Base-by-base conservation (phyloP, 2,113 vertebrate species). In the Oxyura jamaicensis region DNA sequence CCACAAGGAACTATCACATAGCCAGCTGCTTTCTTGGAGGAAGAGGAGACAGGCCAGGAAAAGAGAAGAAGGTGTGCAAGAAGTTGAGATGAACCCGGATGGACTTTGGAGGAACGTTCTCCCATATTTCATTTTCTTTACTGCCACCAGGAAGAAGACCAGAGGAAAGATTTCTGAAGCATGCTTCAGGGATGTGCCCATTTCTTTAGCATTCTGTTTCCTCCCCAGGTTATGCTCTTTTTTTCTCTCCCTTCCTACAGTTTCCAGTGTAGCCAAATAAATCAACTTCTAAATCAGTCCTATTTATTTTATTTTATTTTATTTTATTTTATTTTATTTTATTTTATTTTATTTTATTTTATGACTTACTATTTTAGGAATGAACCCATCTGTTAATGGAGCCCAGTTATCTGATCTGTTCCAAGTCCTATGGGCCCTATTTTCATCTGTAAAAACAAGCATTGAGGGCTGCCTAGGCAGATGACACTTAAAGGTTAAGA, bases 401-500 rank as follows among this genome's bases (percentile, higher is more conserved):
- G 11, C 39, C 46, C 39, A 63, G 17, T 86, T 85, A 82, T 65
- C 65, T 77, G 72, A 77, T 71, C 72, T 39, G 5, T 65, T n/a
- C 29, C 8, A 55, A 83, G 62, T 79, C 65, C 83, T 89, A 21
- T 20, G 79, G 76, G 78, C 17, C 41, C 60, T 72, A 55, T 90
- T 91, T 89, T 92, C 31, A 78, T 39, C 73, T 66, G 42, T 80
- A 72, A 88, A 96, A 95, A 95, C 79, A 94, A 88, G 72, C 46
- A 88, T 0, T 78, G 65, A 88, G 26, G 65, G 46, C 53, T 90
- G 80, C 63, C 69, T 46, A 84, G 69, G 66, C 46, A 89, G 67
- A 72, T 79, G 86, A 92, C 83, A 91, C 92, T 88, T 62, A 83
- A 90, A 97, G 72, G 83, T 93, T 92, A 90, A 94, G 89, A 60